Percentiles rank a stretch among this genome's conserved stretches.
phyloP scores from a whole-genome alignment of 1,140 invertebrate species.

The Euwallacea fornicatus region DNA sequence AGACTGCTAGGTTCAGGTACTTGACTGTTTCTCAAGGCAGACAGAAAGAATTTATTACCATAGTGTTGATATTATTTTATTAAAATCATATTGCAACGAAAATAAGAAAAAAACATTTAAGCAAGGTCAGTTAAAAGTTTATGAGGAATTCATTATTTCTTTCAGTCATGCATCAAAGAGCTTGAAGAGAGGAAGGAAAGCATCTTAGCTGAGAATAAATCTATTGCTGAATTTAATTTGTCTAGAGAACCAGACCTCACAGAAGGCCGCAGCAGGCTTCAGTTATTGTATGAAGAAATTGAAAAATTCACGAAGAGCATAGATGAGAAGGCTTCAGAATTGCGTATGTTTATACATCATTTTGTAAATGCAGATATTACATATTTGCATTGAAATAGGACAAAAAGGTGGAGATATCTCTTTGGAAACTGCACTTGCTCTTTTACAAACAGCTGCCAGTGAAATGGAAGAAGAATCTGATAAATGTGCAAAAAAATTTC shows the following conservation, averaged over 20 bases:
- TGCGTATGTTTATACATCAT: slow-evolving; percentile 57
- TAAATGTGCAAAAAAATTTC: slow-evolving; percentile 73
- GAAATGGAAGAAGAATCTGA: slow-evolving; percentile 89
- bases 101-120: background rate
- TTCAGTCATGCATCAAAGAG: slow-evolving; percentile 68
- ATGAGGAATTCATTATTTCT: background rate
- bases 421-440: slow-evolving; percentile 77
- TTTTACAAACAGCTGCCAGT: slow-evolving; percentile 81
- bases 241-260: slow-evolving; percentile 78
- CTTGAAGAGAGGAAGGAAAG: slow-evolving; percentile 81
- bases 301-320: slow-evolving; percentile 67
- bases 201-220: slow-evolving; percentile 82
- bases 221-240: slow-evolving; percentile 84
- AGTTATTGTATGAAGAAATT: slow-evolving; percentile 69
- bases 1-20: background rate
- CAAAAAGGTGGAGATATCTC: slow-evolving; percentile 70
- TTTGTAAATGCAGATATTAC: slow-evolving; percentile 10
- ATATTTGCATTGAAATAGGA: slow-evolving; percentile 55
- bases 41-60: background rate
- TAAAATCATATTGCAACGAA: background rate
- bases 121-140: background rate
- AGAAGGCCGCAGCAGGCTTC: slow-evolving; percentile 68
- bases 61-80: background rate
- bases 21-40: background rate
- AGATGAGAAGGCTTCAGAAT: slow-evolving; percentile 67